Evolutionary conservation across 2,797 vertebrate genomes (phyloP).

Genomic region (Centroberyx gerrardi): DNA sequence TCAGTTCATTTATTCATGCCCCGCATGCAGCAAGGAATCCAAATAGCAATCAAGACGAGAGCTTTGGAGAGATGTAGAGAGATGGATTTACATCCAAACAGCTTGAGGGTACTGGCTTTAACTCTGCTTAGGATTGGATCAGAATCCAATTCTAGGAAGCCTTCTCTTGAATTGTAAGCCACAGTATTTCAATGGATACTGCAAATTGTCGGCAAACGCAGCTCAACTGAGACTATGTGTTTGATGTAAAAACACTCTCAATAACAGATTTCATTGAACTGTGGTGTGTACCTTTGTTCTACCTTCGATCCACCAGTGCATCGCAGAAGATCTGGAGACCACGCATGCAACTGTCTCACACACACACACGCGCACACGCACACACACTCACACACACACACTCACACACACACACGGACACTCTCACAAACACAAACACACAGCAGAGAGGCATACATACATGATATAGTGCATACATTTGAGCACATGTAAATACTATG

Average conservation of each 20-base stretch:
- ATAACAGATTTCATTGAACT: slow-evolving; percentile 56
- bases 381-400: background rate
- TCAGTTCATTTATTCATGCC: slow-evolving; percentile 72
- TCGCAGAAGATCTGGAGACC: slow-evolving; percentile 1
- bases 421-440: background rate
- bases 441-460: too few relatives aligned
- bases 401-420: background rate
- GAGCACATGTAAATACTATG: slow-evolving; percentile 22
- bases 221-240: slow-evolving; percentile 54
- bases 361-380: background rate
- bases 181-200: slow-evolving; percentile 65
- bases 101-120: slow-evolving; percentile 77
- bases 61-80: slow-evolving; percentile 80
- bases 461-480: slow-evolving; percentile 1
- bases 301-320: slow-evolving; percentile 50
- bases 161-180: slow-evolving; percentile 72
- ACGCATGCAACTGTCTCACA: background rate
- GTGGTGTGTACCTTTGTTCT: slow-evolving; percentile 45
- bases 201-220: slow-evolving; percentile 62
- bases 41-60: slow-evolving; percentile 80
- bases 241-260: slow-evolving; percentile 57
- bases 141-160: slow-evolving; percentile 75
- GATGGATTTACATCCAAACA: slow-evolving; percentile 83
- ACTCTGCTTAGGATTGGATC: slow-evolving; percentile 78
- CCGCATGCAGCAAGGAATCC: slow-evolving; percentile 66